A percentile compares a stretch with the other conserved stretches of the same genome.
Conservation (phyloP, 2,113 vertebrate genomes). For the Bos indicus region DNA sequence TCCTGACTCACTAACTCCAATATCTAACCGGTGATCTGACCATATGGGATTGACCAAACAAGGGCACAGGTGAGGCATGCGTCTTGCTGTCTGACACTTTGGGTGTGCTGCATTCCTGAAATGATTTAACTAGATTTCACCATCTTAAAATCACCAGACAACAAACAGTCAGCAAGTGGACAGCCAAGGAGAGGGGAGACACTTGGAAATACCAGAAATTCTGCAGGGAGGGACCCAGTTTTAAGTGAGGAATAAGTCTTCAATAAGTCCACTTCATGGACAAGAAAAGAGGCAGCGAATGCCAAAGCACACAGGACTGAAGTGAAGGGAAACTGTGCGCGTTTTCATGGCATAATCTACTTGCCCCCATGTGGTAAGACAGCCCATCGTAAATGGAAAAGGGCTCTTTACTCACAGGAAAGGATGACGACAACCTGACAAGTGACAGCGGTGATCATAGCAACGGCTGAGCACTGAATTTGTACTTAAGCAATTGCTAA, state of each 20-base stretch:
- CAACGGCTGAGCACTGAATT: not conserved
- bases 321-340: not conserved
- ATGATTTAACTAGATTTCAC: constrained; percentile 24
- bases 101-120: constrained; percentile 43
- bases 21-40: not conserved
- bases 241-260: not conserved
- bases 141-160: constrained; percentile 46
- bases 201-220: constrained; percentile 42
- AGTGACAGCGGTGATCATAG: not conserved
- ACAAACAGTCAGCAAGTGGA: not conserved
- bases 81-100: not conserved
- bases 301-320: not conserved
- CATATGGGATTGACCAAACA: not conserved
- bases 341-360: not conserved
- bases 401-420: not conserved
- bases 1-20: not conserved
- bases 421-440: not conserved
- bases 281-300: not conserved
- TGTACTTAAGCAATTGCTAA: not conserved
- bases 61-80: not conserved
- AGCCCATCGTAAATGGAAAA: not conserved
- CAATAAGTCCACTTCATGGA: not conserved
- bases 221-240: constrained; percentile 53
- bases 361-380: not conserved
- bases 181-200: not conserved